phyloP scores from a whole-genome alignment of 1,140 invertebrate species.

The Eubasilissa regina region DNA sequence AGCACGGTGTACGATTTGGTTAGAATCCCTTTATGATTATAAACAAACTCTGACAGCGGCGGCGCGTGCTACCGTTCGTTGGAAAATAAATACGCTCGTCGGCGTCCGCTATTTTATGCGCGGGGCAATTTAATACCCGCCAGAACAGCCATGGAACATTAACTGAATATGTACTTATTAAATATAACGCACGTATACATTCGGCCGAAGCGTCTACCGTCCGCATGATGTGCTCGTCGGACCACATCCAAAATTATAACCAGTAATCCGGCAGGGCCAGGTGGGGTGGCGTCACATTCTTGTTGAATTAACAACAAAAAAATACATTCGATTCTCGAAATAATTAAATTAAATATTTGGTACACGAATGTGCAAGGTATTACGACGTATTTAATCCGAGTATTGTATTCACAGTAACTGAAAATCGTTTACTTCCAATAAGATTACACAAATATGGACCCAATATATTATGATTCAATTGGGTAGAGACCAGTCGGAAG shows the following conservation, averaged over 20 bases:
- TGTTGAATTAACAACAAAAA: background rate
- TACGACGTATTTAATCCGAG: no score
- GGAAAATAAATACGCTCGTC: slow-evolving; percentile 11
- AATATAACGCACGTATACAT: slow-evolving; percentile 2
- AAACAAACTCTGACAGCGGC: slow-evolving; percentile 26
- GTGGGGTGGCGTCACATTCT: background rate
- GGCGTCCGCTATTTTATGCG: background rate
- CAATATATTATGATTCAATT: no score
- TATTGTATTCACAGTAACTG: no score
- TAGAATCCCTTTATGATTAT: slow-evolving; percentile 28
- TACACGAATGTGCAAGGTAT: no score
- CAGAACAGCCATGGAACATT: slow-evolving; percentile 4
- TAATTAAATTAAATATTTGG: background rate
- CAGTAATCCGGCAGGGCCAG: slow-evolving; percentile 21
- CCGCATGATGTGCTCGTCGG: background rate
- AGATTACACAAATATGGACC: no score
- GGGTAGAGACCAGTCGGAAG: no score
- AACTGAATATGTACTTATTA: slow-evolving; percentile 4
- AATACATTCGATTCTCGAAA: background rate
- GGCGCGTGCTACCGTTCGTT: background rate
- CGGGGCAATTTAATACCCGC: slow-evolving; percentile 21
- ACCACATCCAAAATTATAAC: slow-evolving; percentile 18
- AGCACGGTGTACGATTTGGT: slow-evolving; percentile 2
- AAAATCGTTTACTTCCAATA: no score
- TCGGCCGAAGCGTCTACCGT: background rate